Evolutionary conservation across 2,888 invertebrate genomes (phyloP).

Genomic region (Petrolisthes cinctipes): DNA sequence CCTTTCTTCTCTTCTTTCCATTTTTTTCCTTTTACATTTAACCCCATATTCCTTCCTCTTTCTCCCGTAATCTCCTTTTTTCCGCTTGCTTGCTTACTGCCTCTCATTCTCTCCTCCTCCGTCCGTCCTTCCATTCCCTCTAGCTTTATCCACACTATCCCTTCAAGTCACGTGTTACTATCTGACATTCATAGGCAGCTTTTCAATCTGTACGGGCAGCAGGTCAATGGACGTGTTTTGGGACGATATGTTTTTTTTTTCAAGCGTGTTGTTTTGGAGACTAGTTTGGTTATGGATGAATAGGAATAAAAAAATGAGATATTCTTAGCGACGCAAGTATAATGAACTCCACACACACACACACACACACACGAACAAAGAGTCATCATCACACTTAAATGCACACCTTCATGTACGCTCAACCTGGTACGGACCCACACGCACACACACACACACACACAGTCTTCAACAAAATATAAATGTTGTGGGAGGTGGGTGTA

Average conservation of each 20-base stretch:
- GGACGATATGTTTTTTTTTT: neutral
- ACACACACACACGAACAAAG: neutral
- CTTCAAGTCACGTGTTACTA: neutral
- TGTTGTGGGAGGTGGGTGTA: too few relatives aligned
- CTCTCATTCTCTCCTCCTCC: neutral
- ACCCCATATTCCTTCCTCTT: too few relatives aligned
- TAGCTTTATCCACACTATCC: neutral
- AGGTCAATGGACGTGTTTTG: neutral
- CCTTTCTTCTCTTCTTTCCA: too few relatives aligned
- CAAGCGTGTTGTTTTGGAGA: neutral
- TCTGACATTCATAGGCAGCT: neutral
- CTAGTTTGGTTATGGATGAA: neutral
- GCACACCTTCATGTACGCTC: neutral
- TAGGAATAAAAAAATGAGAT: neutral
- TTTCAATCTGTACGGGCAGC: neutral
- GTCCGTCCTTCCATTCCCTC: too few relatives aligned
- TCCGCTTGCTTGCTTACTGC: neutral
- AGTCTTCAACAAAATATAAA: neutral
- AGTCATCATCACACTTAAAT: neutral
- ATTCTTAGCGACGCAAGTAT: neutral
- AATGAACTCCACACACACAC: neutral
- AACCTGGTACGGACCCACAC: neutral
- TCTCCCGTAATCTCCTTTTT: too few relatives aligned
- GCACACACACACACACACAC: slow-evolving; percentile 10
- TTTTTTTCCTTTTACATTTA: too few relatives aligned